Evolutionary conservation across 2,113 vertebrate genomes (phyloP), one percentile per base, ranked within the genome.

Genomic region (Ceyx cyanopectus): DNA sequence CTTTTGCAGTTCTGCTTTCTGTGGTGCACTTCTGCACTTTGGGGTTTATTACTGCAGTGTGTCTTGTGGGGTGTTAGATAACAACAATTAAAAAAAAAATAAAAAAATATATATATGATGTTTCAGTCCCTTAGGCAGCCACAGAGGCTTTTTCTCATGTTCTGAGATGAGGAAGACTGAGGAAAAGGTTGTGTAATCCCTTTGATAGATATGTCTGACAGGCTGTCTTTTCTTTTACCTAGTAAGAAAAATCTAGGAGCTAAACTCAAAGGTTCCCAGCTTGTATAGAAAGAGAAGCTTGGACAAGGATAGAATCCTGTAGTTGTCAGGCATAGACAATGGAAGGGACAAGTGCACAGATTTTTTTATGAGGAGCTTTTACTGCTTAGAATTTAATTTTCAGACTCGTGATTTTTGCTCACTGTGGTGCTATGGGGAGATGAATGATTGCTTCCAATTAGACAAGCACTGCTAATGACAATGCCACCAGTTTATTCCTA

Each of bases 151-250:
- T 92, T 91, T 87, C 66, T 92, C n/a, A 41, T n/a, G 70, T 85
- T 89, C 48, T 70, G 67, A 85, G 74, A 85, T 93, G 84, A 94
- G 75, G 61, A 48, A 87, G 80, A 21, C 43, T 77, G 85, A 87
- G 43, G 72, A 85, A 77, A 80, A 89, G 60, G 24, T 81, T 68
- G 27, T 73, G 29, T 93, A 93, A 85, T 94, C 69, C 54, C 56
- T 96, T 89, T 93, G 81, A 92, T 90, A 81, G 77, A 82, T 89
- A 66, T 18, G 77, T 76, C 60, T 93, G 83, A 89, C 6, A 17
- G 63, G 20, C 62, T 93, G 58, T 73, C 29, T 18, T 93, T 66
- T 73, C 29, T 15, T 93, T 66, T 50, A 68, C 77, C 45, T 40
- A 75, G 30, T 93, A 88, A 63, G 72, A 83, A 90, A 92, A 92